Evolutionary conservation across 2,888 invertebrate genomes (phyloP).

Genomic region (Polydrusus cervinus): DNA sequence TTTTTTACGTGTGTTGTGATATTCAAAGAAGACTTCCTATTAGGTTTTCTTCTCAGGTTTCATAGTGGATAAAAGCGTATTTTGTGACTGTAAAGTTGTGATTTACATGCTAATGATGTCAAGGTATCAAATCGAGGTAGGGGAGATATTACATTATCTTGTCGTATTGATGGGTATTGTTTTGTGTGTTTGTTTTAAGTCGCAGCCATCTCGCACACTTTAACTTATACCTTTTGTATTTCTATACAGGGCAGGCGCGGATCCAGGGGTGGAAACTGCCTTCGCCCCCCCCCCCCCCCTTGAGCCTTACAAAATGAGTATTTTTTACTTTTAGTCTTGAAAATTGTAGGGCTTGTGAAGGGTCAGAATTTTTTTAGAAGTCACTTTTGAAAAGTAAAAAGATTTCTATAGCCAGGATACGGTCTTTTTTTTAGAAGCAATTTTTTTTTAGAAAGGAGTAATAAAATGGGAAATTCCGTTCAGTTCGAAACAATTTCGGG

Average conservation of each 20-base stretch:
- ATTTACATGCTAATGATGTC: background rate
- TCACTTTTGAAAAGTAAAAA: too few relatives aligned
- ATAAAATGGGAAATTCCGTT: too few relatives aligned
- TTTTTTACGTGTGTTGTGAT: constrained; percentile 4
- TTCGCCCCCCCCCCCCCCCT: too few relatives aligned
- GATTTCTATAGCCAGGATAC: too few relatives aligned
- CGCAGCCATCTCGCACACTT: background rate
- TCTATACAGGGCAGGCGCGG: background rate
- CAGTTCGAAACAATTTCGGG: too few relatives aligned
- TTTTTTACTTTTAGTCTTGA: too few relatives aligned
- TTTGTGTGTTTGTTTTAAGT: background rate
- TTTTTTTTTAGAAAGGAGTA: too few relatives aligned
- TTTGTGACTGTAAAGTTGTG: background rate
- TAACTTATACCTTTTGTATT: background rate
- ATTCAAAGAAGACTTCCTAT: constrained; percentile 10
- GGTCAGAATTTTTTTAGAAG: too few relatives aligned
- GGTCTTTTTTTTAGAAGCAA: too few relatives aligned
- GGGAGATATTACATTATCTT: constrained; percentile 10
- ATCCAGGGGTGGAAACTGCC: background rate
- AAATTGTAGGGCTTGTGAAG: too few relatives aligned
- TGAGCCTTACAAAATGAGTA: too few relatives aligned
- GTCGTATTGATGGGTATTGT: background rate
- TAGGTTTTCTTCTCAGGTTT: constrained; percentile 6
- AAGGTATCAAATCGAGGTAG: background rate
- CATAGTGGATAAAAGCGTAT: constrained; percentile 10